Conservation (phyloP, 2,888 invertebrate species). For the Eupeodes latifasciatus region DNA sequence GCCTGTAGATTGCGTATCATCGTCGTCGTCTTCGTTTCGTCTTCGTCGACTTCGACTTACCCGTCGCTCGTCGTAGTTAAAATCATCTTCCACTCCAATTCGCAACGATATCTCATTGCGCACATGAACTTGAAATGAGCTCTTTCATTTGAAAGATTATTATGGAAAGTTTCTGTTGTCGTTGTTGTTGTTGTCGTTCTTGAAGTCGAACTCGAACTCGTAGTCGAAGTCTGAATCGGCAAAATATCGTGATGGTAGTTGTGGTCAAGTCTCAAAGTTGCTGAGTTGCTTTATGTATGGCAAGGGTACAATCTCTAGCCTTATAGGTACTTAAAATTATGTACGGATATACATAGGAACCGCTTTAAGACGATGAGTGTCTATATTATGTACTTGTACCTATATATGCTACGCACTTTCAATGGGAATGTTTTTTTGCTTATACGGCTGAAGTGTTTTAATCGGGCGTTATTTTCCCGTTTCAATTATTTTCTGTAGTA, state of each 20-base stretch:
- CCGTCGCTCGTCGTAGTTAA: conserved; percentile 11
- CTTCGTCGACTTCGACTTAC: neutral
- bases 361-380: conserved; percentile 23
- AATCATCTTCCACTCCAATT: conserved; percentile 72
- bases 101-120: conserved; percentile 69
- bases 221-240: no score
- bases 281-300: conserved; percentile 32
- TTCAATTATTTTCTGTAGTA: conserved; percentile 8
- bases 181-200: conserved; percentile 9
- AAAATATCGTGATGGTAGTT: neutral
- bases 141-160: conserved; percentile 37
- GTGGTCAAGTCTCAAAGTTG: neutral
- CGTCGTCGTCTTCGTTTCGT: neutral
- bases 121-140: conserved; percentile 74
- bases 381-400: neutral
- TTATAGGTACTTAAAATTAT: conserved; percentile 7
- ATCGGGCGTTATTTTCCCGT: conserved; percentile 47
- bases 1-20: no score
- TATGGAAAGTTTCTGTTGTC: conserved; percentile 58
- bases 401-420: conserved; percentile 19
- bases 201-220: conserved; percentile 1
- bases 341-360: neutral
- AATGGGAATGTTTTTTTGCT: conserved; percentile 27
- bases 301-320: conserved; percentile 37
- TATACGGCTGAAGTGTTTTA: neutral